Base-by-base conservation (phyloP, 2,888 invertebrate species). In the Drosophila mayaguana region DNA sequence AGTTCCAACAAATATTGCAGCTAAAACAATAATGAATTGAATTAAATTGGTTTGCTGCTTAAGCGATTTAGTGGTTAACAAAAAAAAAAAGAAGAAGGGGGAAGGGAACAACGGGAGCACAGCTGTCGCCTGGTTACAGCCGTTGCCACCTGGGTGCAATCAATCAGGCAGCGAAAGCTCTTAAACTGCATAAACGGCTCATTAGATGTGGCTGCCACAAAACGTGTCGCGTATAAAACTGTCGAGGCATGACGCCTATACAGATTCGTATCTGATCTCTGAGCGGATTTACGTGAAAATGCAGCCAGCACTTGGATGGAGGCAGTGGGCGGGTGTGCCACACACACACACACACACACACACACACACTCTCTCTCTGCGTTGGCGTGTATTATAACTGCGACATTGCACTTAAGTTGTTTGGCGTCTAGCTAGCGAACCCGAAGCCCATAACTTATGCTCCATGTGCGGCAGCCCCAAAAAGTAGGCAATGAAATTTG, bases 401-500 rank as follows among this genome's bases (percentile, higher is more conserved):
- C 69, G 67, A 67, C 69, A 69, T 42, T 67, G 59, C 67, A 67
- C 69, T 53, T 54, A 69, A 67, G 67, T 54, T 59, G 50, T 43
- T 59, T 67, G 63, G 63, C 75, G 63, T 68, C 63, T 64, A 45
- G 56, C 63, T 46, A 54, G 62, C 55, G 46, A 25, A 8, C 25
- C n/a, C n/a, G 11, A 18, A 54, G 42, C 65, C 66, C 38, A 66
- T 73, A 64, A 64, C 25, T 64, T 62, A 70, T 45, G 53, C 22
- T 54, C 57, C 40, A 56, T 46, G 38, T 48, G 45, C 63, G 20
- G 28, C 55, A 32, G 53, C 59, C 61, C 65, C 46, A 50, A 62
- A 60, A 75, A 72, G 72, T 71, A 75, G 83, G 83, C 83, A 85
- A 85, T 81, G 71, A 78, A 81, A 76, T 80, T 78, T 69, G 70